Base-by-base conservation (phyloP, 2,113 vertebrate species). In the Spermophilus dauricus region DNA sequence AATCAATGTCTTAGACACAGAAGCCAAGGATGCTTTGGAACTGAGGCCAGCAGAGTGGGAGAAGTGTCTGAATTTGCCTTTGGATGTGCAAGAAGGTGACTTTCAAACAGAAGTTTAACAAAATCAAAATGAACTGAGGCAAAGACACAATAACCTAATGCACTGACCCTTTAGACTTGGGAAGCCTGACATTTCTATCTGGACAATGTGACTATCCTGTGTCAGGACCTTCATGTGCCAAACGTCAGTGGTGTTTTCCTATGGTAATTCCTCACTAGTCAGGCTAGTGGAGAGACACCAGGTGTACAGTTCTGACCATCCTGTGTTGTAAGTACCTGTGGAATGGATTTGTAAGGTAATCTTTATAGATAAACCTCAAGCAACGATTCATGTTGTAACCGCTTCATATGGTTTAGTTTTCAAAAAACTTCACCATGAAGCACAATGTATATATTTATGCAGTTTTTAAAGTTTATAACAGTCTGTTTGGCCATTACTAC, bases 401-500 rank as follows among this genome's bases (percentile, higher is more conserved):
- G 99, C 99, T 99, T 99, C 99, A 98, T 99, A 98, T 99, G 99
- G 99, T 99, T 99, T 99, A 99, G 99, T 99, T 99, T 99, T 99
- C 99, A 98, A 98, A 99, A 99, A 99, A 99, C 99, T 99, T 99
- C 99, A 99, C 99, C 99, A 99, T 99, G 99, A 99, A 99, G 99
- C 99, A 99, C 99, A 99, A 99, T 99, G 99, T 99, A 99, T 99
- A 99, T 99, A 99, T 99, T 99, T 99, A 99, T 99, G 99, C 99
- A 99, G 99, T 99, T 99, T 99, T 99, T 99, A 99, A 99, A 99
- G 99, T 99, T 99, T 99, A 99, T 99, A 99, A 99, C 99, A 99
- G 99, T 99, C 99, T 99, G 99, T 99, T 99, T 99, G 99, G 99
- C 99, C 99, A 99, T 99, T 99, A 99, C 99, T 99, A 99, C 99